Evolutionary conservation across 2,888 invertebrate species (phyloP), one percentile per base, ranked within the genome.

Genomic region (Diaperis boleti): DNA sequence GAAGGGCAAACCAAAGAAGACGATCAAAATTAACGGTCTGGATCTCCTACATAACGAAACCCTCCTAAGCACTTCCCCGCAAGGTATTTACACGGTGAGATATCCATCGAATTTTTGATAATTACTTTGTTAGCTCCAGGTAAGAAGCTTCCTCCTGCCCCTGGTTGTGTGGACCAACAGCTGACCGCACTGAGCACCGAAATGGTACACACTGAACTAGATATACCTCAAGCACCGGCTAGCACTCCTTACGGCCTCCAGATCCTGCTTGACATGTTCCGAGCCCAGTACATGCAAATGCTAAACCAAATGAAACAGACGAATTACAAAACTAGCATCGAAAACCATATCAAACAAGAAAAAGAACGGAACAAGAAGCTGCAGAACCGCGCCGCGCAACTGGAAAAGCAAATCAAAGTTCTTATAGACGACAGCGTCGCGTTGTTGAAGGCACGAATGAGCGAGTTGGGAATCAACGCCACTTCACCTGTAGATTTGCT

Each of bases 361-460:
- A 91, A 90, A 55, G 76, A 76, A 22, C 87, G 91, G 61, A 94
- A 95, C 81, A 87, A 90, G 73, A 90, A 91, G 74, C 82, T 96
- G 66, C 91, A 91, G 80, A 91, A 89, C 59, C 88, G 95, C 60
- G 92, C 92, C 37, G 91, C 91, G n/a, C 94, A 95, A 80, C 83
- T 97, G 71, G 95, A 96, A 76, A 95, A 95, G 79, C 95, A 96
- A 84, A 95, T 97, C 67, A 92, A 91, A 79, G 92, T 94, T 63
- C 83, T 98, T 66, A 95, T 96, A 69, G 92, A 93, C 74, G 96
- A 97, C 79, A 95, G 96, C 76, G 94, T 96, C 10, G 91, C 91
- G 18, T 83, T 96, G 69, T 83, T 97, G 33, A 94, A 95, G 80
- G 90, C 92, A 39, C 87, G 96, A 66, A 93, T 97, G 90, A 91